Percentiles rank a stretch among this genome's conserved stretches.
Conservation (phyloP, 35 echinoderm and acorn worm species). For the Apostichopus californicus region DNA sequence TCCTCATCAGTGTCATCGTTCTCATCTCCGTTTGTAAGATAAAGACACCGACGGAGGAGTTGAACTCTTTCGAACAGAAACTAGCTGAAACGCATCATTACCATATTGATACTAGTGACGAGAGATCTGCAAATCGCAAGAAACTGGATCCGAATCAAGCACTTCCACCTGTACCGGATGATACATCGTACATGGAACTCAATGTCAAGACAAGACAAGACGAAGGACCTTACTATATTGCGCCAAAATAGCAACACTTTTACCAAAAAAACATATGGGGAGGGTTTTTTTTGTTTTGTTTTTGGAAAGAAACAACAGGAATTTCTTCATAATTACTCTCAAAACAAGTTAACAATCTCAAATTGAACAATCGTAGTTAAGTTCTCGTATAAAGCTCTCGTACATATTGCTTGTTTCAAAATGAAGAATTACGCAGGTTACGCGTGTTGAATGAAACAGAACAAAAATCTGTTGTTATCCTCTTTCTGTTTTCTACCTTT, state of each 20-base stretch:
- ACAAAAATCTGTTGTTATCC: no score
- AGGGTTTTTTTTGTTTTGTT: no score
- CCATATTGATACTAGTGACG: background rate
- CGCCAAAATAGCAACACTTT: background rate
- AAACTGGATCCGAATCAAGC: slow-evolving; percentile 11
- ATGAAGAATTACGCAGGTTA: no score
- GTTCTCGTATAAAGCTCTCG: no score
- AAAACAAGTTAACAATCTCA: no score
- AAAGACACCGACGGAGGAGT: background rate
- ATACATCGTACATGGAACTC: slow-evolving; percentile 17
- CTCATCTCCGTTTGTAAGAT: background rate
- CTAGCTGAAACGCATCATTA: slow-evolving; percentile 20
- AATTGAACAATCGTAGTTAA: no score
- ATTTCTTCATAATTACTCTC: no score
- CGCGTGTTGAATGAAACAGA: no score
- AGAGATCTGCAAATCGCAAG: background rate
- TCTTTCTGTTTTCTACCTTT: no score
- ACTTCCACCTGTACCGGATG: background rate
- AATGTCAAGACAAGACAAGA: background rate
- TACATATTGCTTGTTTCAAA: no score
- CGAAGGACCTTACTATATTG: background rate
- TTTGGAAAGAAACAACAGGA: no score
- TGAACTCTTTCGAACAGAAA: background rate
- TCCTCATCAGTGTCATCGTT: background rate
- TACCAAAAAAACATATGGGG: no score